phyloP scores from a whole-genome alignment of 1,140 invertebrate species.

The Glossosoma conforme region DNA sequence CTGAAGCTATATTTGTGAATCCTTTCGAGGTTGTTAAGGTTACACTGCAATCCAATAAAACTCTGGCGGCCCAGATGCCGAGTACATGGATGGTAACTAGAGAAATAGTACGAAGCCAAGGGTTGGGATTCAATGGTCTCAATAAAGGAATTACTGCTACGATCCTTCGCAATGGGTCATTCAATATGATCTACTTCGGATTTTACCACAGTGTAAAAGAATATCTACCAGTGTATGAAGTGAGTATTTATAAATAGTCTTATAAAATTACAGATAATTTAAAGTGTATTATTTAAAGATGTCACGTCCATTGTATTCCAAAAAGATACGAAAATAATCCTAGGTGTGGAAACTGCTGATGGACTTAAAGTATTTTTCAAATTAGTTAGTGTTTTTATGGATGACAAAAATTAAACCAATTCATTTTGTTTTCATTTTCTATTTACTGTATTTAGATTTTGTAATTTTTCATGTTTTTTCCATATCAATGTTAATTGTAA shows the following conservation, averaged over 20 bases:
- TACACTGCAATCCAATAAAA: slow-evolving; percentile 67
- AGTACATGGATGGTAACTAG: slow-evolving; percentile 74
- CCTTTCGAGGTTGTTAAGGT: slow-evolving; percentile 96
- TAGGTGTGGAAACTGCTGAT: no score
- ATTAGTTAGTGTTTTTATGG: no score
- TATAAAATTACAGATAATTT: background rate
- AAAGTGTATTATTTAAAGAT: no score
- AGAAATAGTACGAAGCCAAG: slow-evolving; percentile 68
- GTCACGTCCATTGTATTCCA: no score
- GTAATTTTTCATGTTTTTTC: no score
- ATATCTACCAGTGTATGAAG: slow-evolving; percentile 64
- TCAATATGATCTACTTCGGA: slow-evolving; percentile 92
- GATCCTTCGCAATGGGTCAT: slow-evolving; percentile 78
- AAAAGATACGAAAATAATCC: no score
- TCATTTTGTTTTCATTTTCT: no score
- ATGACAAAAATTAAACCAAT: no score
- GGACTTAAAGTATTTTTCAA: no score
- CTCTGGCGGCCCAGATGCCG: slow-evolving; percentile 52
- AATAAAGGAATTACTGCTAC: slow-evolving; percentile 89
- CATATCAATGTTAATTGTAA: no score
- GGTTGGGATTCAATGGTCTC: slow-evolving; percentile 72
- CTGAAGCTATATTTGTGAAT: slow-evolving; percentile 86
- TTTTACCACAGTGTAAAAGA: slow-evolving; percentile 90
- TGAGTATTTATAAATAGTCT: slow-evolving; percentile 32
- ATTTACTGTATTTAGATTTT: no score